A percentile compares a stretch with the other conserved stretches of the same genome.
Conservation (phyloP, 1,140 invertebrate genomes). For the Heliconius hermathena region DNA sequence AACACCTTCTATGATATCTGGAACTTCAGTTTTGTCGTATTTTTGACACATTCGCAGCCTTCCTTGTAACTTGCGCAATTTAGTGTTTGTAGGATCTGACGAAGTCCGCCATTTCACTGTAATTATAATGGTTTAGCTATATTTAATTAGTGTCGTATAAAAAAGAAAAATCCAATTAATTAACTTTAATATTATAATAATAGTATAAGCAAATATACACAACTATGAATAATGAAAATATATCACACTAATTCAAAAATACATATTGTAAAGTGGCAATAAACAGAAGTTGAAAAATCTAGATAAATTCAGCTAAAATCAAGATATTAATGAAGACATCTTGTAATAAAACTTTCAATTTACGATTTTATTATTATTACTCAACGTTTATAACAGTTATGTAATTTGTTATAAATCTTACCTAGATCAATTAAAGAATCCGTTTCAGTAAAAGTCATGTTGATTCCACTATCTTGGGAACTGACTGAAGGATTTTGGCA, state of each 20-base stretch:
- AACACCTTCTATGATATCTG: constrained; percentile 80
- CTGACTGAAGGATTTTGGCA: constrained; percentile 85
- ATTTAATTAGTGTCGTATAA: too few species aligned
- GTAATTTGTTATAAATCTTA: constrained; percentile 46
- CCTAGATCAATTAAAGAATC: constrained; percentile 80
- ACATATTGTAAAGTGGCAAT: background rate
- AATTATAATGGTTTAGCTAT: constrained; percentile 22
- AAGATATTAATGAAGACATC: constrained; percentile 15
- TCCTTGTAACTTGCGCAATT: constrained; percentile 67
- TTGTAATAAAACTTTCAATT: constrained; percentile 16
- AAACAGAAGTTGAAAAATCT: constrained; percentile 28
- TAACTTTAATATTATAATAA: background rate
- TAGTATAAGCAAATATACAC: background rate
- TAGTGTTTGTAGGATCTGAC: constrained; percentile 74
- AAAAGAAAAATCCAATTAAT: too few species aligned
- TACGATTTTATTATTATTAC: constrained; percentile 13
- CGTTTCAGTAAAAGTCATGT: constrained; percentile 87
- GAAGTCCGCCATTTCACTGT: constrained; percentile 76
- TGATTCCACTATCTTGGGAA: constrained; percentile 90
- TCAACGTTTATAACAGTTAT: background rate
- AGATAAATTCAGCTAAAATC: constrained; percentile 30
- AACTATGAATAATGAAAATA: background rate
- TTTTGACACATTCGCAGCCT: constrained; percentile 68
- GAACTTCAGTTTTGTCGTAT: constrained; percentile 78
- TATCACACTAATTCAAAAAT: background rate